These are phyloP conservation scores for Gymnarchus niloticus DNA, from an alignment of 2,113 vertebrate genomes.

Conservation along the genomic window DNA sequence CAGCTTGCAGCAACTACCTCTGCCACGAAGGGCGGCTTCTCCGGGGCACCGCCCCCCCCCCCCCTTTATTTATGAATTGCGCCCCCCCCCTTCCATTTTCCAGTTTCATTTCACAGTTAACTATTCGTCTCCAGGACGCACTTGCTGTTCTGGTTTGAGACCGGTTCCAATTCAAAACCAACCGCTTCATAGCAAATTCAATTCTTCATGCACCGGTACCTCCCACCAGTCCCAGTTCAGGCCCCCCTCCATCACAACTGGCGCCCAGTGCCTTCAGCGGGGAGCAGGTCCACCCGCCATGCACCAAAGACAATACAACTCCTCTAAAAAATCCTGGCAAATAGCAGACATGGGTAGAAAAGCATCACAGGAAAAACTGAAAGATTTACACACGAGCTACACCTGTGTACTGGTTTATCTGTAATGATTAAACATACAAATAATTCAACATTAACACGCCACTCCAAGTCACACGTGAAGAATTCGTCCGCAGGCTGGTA, in stretches of 20 bases:
- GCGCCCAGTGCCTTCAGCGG: background rate
- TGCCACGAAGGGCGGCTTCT: background rate
- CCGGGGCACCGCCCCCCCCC: background rate
- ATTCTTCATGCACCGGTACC: background rate
- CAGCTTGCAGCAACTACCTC: background rate
- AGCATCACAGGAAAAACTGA: too few relatives aligned
- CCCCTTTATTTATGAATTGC: background rate
- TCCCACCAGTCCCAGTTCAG: background rate
- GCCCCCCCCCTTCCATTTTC: background rate
- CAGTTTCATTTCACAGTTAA: conserved; percentile 11
- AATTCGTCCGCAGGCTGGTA: too few relatives aligned
- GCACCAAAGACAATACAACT: background rate
- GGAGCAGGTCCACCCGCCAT: background rate
- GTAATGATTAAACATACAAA: too few relatives aligned
- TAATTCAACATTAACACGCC: too few relatives aligned
- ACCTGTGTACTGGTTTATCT: too few relatives aligned
- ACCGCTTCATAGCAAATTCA: conserved; percentile 37
- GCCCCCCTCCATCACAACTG: background rate
- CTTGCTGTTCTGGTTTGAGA: background rate
- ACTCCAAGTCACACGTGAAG: too few relatives aligned
- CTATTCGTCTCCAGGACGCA: background rate
- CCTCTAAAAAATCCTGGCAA: background rate
- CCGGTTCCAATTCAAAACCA: background rate
- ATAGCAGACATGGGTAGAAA: background rate
- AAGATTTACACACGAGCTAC: too few relatives aligned